Base-by-base conservation (phyloP, 2,888 invertebrate species). In the Willowsia nigromaculata region DNA sequence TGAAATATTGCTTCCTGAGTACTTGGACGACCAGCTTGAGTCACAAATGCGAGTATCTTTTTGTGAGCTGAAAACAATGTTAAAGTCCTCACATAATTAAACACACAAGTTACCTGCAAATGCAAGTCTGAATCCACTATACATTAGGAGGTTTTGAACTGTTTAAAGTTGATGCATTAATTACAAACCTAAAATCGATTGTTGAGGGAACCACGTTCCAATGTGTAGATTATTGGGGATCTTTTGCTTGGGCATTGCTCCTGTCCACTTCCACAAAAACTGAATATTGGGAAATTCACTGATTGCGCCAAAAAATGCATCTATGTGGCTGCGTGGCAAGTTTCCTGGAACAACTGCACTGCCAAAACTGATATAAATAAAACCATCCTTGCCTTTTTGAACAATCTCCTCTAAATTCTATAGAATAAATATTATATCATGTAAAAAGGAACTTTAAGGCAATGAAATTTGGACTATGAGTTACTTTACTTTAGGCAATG, bases 1-100 rank as follows among this genome's bases (percentile, higher is more conserved):
- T 95, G 94, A 93, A 94, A 95, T 50, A 94, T 94, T 0, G 96
- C 95, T 93, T 96, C 96, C 92, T 95, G 95, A 1, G 95, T 94
- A 68, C 96, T 95, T 91, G 96, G 95, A 89, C 96, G 94, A 1
- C 96, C 96, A 3, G 96, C 96, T 93, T 96, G 96, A 0, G 95
- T 95, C 92, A 96, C 95, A 92, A 96, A 96, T 0, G 95, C 93
- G 90, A 94, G 94, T 0, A 95, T 94, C 86, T 95, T 95, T 1
- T 94, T 94, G 93, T 96, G 95, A 0, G 94, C 95, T 95, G 92
- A n/a, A 78, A 53, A 47, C n/a, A 68, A 37, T 33, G 15, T 30
- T 15, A 6, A 65, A 9, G 15, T 59, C 5, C 65, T 91, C 68
- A 15, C 43, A 68, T 40, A n/a, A n/a, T n/a, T n/a, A n/a, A n/a